A percentile compares a stretch with the other conserved stretches of the same genome.
Conservation (phyloP, 2,888 invertebrate species). For the Pandemis corylana region DNA sequence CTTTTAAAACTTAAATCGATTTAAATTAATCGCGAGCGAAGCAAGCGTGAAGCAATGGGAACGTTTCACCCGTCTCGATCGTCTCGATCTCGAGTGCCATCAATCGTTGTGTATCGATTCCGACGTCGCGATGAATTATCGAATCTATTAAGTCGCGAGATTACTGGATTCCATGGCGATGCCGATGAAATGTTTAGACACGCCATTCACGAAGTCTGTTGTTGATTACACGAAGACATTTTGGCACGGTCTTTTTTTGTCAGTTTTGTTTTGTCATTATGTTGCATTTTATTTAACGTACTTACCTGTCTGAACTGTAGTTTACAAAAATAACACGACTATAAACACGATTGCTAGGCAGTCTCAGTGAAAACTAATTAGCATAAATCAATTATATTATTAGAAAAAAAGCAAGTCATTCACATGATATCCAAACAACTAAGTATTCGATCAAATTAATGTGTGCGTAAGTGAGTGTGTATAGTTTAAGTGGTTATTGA, state of each 20-base stretch:
- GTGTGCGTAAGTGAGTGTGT: no score
- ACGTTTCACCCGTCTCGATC: conserved; percentile 45
- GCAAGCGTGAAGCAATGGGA: conserved; percentile 34
- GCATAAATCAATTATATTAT: no score
- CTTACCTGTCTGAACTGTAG: no score
- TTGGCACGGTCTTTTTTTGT: not conserved
- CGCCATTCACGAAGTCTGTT: conserved; percentile 19
- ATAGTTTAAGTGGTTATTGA: no score
- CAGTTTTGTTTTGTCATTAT: no score
- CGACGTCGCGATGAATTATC: conserved; percentile 79
- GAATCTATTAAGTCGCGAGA: conserved; percentile 82
- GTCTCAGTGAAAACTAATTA: no score
- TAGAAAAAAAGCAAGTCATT: no score
- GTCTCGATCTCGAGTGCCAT: conserved; percentile 57
- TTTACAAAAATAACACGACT: no score
- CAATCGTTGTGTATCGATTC: conserved; percentile 75
- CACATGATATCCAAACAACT: no score
- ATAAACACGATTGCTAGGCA: no score
- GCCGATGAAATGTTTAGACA: conserved; percentile 54
- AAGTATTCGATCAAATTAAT: no score
- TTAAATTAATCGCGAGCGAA: conserved; percentile 26
- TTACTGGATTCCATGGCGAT: conserved; percentile 72
- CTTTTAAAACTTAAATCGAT: conserved; percentile 35
- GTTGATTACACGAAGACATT: not conserved
- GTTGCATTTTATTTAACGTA: no score